Evolutionary conservation across 2,888 invertebrate species (phyloP).

Genomic region (Smittia sp.): DNA sequence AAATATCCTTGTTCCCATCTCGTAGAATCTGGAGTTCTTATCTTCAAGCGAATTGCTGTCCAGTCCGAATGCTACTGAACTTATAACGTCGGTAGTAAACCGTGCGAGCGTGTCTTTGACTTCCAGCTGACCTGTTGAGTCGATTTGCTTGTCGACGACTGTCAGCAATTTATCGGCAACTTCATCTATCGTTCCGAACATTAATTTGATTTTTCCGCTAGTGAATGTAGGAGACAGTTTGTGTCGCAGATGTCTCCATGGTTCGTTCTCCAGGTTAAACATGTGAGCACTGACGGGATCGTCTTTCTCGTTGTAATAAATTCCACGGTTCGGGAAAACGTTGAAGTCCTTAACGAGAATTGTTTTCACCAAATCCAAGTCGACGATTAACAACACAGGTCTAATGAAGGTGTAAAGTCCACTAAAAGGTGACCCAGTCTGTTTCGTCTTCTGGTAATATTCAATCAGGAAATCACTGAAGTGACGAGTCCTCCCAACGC

Average conservation of each 20-base stretch:
- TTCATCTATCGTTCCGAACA: conserved; percentile 43
- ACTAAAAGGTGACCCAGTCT: background rate
- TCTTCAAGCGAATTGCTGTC: conserved; percentile 54
- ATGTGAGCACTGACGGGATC: conserved; percentile 45
- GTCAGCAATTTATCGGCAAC: conserved; percentile 10
- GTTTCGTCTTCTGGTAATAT: conserved; percentile 10
- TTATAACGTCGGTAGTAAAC: conserved; percentile 56
- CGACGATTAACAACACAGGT: conserved; percentile 44
- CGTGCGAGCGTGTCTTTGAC: conserved; percentile 48
- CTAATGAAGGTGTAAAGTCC: conserved; percentile 15
- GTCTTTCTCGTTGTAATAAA: conserved; percentile 44
- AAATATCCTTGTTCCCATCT: conserved; percentile 47
- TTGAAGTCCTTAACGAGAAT: conserved; percentile 46
- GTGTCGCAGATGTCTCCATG: conserved; percentile 43
- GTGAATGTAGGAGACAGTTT: conserved; percentile 44
- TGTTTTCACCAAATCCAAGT: conserved; percentile 45
- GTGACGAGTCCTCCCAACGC: background rate
- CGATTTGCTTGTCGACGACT: conserved; percentile 1
- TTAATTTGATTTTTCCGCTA: conserved; percentile 46
- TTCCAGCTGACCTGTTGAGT: conserved; percentile 44
- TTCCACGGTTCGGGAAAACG: conserved; percentile 45
- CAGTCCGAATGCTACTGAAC: conserved; percentile 55
- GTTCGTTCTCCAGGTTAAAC: conserved; percentile 41
- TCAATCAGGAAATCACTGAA: background rate
- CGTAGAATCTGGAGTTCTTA: conserved; percentile 51